Evolutionary conservation across 2,797 vertebrate species (phyloP).

Genomic region (Carduelis carduelis): DNA sequence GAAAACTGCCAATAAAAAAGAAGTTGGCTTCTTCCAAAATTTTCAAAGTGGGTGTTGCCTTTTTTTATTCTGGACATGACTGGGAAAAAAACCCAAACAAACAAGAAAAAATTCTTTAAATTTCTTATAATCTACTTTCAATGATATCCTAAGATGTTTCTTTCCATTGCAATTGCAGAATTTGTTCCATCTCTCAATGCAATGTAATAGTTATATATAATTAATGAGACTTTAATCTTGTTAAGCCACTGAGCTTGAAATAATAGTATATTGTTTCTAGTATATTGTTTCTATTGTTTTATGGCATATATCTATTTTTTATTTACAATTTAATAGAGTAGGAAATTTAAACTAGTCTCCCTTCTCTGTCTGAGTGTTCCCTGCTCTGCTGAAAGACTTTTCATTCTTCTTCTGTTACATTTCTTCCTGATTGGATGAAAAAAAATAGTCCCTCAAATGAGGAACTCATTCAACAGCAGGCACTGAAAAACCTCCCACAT

Average conservation of each 20-base stretch:
- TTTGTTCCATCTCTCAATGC: neutral
- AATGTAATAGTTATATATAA: neutral
- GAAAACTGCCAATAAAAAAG: neutral
- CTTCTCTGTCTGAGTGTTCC: neutral
- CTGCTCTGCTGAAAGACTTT: neutral
- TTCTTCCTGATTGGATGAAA: neutral
- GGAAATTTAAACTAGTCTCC: neutral
- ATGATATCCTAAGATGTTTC: neutral
- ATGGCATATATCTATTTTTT: neutral
- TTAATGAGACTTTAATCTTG: neutral
- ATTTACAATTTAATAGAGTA: neutral
- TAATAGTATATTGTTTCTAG: neutral
- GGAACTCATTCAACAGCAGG: neutral
- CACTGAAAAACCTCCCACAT: neutral
- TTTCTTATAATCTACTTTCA: neutral
- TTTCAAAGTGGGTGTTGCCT: neutral
- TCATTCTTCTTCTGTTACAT: neutral
- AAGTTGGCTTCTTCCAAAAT: neutral
- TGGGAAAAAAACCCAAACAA: accelerated
- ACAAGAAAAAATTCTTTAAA: neutral
- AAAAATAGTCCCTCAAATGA: neutral
- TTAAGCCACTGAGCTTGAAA: neutral
- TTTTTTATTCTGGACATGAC: neutral
- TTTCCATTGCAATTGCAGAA: neutral
- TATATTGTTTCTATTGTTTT: neutral